Conservation (phyloP, 2,888 invertebrate species). For the Alloscopus bannaensis region DNA sequence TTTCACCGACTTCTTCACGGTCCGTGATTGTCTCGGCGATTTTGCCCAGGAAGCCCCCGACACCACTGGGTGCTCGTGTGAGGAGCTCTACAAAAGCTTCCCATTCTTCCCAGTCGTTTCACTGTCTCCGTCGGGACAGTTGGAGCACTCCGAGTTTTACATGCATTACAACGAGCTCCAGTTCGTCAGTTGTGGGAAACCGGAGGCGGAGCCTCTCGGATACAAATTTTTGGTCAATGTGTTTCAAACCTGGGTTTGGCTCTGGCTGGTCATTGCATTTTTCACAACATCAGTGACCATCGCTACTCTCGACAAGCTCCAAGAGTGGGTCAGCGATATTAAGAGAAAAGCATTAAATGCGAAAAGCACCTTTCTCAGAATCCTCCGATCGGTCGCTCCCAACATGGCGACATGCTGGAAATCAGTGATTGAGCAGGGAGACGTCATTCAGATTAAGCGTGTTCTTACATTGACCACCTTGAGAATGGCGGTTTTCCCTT, state of each 20-base stretch:
- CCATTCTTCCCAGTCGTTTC: conserved; percentile 2
- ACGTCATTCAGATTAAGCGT: background rate
- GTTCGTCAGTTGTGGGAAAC: conserved; percentile 15
- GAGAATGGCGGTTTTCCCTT: background rate
- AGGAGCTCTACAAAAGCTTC: background rate
- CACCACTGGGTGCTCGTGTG: background rate
- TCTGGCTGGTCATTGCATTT: background rate
- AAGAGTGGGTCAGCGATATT: background rate
- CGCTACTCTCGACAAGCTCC: background rate
- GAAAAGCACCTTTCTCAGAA: no score
- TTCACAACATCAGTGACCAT: background rate
- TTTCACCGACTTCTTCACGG: no score
- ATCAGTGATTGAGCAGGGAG: conserved; percentile 28
- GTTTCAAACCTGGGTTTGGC: background rate
- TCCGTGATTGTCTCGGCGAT: no score
- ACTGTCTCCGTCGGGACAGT: background rate
- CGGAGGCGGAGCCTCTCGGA: background rate
- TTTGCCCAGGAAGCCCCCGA: background rate
- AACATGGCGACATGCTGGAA: conserved; percentile 14
- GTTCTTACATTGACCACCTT: background rate
- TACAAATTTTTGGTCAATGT: background rate
- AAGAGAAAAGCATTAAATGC: no score
- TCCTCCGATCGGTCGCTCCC: background rate
- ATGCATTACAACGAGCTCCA: background rate
- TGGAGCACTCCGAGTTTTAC: background rate